Evolutionary conservation across 2,113 vertebrate genomes (phyloP), one percentile per base, ranked within the genome.

Genomic region (Setophaga coronata): DNA sequence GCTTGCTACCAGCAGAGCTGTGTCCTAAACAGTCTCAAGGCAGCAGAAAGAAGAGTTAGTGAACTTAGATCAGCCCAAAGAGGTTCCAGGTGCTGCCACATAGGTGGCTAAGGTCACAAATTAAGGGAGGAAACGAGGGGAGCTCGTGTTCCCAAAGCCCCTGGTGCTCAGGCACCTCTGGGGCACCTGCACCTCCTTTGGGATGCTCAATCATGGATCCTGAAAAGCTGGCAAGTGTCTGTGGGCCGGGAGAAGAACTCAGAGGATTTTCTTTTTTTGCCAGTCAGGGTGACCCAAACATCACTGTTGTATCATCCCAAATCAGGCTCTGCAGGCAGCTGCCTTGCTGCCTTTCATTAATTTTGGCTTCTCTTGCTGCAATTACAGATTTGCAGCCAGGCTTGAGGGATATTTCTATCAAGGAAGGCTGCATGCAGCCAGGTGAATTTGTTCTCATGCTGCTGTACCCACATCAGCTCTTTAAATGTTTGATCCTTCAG

Each of bases 151-250:
- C 69, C 48, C 28, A 26, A 47, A 26, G 5, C 2, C 20, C 17
- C 20, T 4, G 1, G 31, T 1, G 2, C 40, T 26, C 1, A 1
- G 40, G 8, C 33, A 16, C 12, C 0, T 3, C 23, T 3, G 17
- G 13, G 50, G 26, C 34, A 38, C 26, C 18, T 38, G 4, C 50
- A n/a, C 24, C 38, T 87, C 33, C 6, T 34, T 40, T 56, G n/a
- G n/a, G 61, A 33, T 48, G 25, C 38, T 38, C 36, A 38, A 10
- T 38, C 36, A 10, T 38, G 36, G 36, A 38, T 38, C 36, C 36
- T 38, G 31, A 64, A 50, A 87, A 65, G 6, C 54, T 67, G 64
- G 9, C 8, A 50, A 56, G 31, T 28, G 9, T 60, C 56, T 50
- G 54, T 89, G 42, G 24, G 69, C 57, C 73, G 43, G n/a, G 18